Evolutionary conservation across 1,140 invertebrate species (phyloP).

Genomic region (Drosophila novamexicana): DNA sequence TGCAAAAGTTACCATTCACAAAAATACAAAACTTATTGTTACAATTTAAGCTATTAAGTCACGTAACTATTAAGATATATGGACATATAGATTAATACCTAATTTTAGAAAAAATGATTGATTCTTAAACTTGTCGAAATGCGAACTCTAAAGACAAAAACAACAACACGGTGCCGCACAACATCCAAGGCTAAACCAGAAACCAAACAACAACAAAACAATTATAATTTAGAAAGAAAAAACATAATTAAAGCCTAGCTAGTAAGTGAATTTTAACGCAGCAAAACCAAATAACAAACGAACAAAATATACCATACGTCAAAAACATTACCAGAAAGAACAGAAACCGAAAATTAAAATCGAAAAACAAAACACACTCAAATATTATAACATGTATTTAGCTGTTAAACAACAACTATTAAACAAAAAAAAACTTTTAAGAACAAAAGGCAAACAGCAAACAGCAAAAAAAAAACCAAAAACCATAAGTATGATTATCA

Average conservation of each 20-base stretch:
- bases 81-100: slow-evolving; percentile 71
- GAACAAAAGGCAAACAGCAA: slow-evolving; percentile 56
- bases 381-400: slow-evolving; percentile 77
- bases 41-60: slow-evolving; percentile 77
- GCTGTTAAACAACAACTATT: slow-evolving; percentile 69
- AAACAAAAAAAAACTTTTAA: slow-evolving; percentile 48
- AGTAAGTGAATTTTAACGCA: slow-evolving; percentile 80
- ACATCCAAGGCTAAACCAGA: slow-evolving; percentile 65
- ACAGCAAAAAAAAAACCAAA: slow-evolving; percentile 25
- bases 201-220: slow-evolving; percentile 64
- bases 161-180: slow-evolving; percentile 63
- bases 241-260: slow-evolving; percentile 45
- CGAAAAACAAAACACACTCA: slow-evolving; percentile 47
- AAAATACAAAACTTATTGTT: slow-evolving; percentile 63
- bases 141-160: slow-evolving; percentile 68
- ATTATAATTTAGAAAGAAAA: slow-evolving; percentile 72
- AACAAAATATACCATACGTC: slow-evolving; percentile 46
- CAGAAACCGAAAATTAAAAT: slow-evolving; percentile 4
- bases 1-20: slow-evolving; percentile 63
- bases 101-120: slow-evolving; percentile 72
- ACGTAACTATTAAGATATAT: slow-evolving; percentile 74
- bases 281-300: slow-evolving; percentile 56
- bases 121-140: slow-evolving; percentile 83
- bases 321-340: slow-evolving; percentile 43
- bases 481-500: slow-evolving; percentile 81